A percentile compares a stretch with the other conserved stretches of the same genome.
These are phyloP conservation scores for Scaptomyza graminum DNA, from an alignment of 1,140 invertebrate species.

Conservation along the genomic window DNA sequence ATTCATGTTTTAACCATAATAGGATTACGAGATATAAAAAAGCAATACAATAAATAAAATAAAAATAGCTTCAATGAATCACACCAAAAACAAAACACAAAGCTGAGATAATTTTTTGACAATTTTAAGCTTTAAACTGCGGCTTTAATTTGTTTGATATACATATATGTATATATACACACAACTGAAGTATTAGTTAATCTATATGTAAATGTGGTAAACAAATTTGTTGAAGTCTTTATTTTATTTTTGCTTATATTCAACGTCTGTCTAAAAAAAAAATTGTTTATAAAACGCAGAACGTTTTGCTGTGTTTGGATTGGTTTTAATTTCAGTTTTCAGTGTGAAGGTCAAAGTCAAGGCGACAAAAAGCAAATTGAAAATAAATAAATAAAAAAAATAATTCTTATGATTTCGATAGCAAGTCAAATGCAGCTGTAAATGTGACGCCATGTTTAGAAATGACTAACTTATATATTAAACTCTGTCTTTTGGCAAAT, in stretches of 20 bases:
- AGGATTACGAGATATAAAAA: constrained; percentile 35
- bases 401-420: constrained; percentile 31
- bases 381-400: background rate
- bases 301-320: constrained; percentile 24
- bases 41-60: background rate
- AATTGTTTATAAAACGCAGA: constrained; percentile 58
- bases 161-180: constrained; percentile 18
- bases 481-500: background rate
- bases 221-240: constrained; percentile 28
- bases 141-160: constrained; percentile 35
- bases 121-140: constrained; percentile 30
- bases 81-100: constrained; percentile 7
- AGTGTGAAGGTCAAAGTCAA: constrained; percentile 75
- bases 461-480: constrained; percentile 2
- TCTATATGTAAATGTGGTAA: constrained; percentile 56
- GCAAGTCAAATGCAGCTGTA: constrained; percentile 4
- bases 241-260: constrained; percentile 8
- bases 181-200: constrained; percentile 16
- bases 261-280: constrained; percentile 42
- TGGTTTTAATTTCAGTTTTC: constrained; percentile 70
- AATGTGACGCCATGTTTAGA: constrained; percentile 32
- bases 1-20: constrained; percentile 46
- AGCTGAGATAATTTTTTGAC: constrained; percentile 39
- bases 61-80: constrained; percentile 25
- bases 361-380: constrained; percentile 15